Base-by-base conservation (phyloP, 2,113 vertebrate genomes). In the Malurus cyaneus region DNA sequence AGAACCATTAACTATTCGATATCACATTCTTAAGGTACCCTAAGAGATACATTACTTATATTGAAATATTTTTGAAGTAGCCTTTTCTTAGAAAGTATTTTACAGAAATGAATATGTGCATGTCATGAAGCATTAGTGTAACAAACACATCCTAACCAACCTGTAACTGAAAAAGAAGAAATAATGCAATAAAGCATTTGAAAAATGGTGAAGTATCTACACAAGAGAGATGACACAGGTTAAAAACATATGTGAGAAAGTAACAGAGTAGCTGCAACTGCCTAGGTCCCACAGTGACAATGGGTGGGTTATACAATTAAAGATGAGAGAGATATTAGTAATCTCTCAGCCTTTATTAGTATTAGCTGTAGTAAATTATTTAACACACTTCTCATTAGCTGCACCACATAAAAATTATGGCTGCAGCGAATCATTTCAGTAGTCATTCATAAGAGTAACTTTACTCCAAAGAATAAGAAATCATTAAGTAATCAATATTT, bases 401-500 rank as follows among this genome's bases (percentile, higher is more conserved):
- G 49, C 29, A 80, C 11, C 29, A 62, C 50, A 53, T 23, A 80
- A 41, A 88, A 93, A 54, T 72, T 80, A 92, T 3, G 14, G 29
- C 46, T 67, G 15, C 62, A 92, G 31, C 42, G 47, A 91, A 88
- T 80, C 72, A 70, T 82, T 90, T 64, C 41, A 49, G 44, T n/a
- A 72, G 71, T 54, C 44, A 83, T 59, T 90, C 82, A 80, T 77
- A 49, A 77, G 36, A 83, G 41, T 49, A 86, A 61, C 74, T 93
- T 88, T 77, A 65, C 29, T 72, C 23, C 41, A 94, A 66, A 88
- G 59, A 94, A 77, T 61, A 81, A 71, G 69, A 86, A 93, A 88
- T 85, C 52, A 54, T 73, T 89, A 87, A 80, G 49, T 82, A 91
- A 88, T 92, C 66, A 59, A 26, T 94, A 94, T 86, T 95, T 96